Conservation (phyloP, 2,113 vertebrate species). For the Xerus inauris region DNA sequence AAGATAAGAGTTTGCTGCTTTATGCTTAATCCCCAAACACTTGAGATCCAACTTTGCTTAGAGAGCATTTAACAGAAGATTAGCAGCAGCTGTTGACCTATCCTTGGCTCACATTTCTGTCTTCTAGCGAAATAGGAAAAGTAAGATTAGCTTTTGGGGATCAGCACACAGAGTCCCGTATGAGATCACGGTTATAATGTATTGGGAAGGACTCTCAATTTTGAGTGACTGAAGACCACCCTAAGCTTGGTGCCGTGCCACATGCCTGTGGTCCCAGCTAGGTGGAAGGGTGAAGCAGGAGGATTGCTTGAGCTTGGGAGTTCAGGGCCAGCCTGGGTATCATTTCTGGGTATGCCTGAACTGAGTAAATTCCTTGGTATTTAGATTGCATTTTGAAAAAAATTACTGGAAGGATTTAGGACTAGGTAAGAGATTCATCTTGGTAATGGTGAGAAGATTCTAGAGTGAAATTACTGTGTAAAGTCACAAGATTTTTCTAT, state of each 20-base stretch:
- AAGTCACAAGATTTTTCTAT: background rate
- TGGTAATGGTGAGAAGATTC: background rate
- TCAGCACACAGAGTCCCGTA: background rate
- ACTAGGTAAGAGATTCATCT: background rate
- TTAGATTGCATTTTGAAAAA: background rate
- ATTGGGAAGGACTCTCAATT: background rate
- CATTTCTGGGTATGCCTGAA: too few relatives aligned
- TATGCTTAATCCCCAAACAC: background rate
- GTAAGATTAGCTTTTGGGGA: background rate
- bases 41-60: background rate
- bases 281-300: background rate
- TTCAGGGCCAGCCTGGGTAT: background rate
- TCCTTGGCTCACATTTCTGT: background rate
- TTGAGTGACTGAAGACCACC: background rate
- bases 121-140: conserved; percentile 31
- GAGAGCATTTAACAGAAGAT: background rate
- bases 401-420: background rate
- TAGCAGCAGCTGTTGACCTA: background rate
- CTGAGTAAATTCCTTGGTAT: background rate
- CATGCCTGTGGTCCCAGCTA: background rate
- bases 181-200: background rate
- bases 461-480: background rate
- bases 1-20: background rate
- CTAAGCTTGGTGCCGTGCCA: background rate
- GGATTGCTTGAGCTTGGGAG: background rate